A percentile compares a stretch with the other conserved stretches of the same genome.
Conservation (phyloP, 2,797 vertebrate species). For the Falco cherrug region DNA sequence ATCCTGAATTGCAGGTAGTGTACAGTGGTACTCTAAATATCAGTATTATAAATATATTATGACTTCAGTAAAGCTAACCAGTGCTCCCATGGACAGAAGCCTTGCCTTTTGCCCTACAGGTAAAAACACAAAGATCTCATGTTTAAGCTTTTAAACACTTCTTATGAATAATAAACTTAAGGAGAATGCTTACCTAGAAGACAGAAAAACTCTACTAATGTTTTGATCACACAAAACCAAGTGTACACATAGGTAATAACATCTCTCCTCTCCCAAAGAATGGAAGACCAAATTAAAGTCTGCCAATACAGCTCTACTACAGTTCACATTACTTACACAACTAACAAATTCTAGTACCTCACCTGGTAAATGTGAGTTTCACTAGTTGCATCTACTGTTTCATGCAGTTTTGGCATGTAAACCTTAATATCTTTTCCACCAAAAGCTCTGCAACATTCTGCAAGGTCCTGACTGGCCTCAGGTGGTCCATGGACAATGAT, state of each 20-base stretch:
- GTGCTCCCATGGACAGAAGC: neutral
- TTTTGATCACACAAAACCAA: neutral
- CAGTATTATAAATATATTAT: neutral
- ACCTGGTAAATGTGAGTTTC: constrained; percentile 99
- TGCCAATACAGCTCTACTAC: neutral
- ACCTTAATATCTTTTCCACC: constrained; percentile 98
- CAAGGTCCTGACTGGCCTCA: constrained; percentile 93
- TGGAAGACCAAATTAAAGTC: neutral
- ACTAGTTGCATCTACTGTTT: constrained; percentile 96
- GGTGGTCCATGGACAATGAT: constrained; percentile 94
- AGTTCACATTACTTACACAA: neutral
- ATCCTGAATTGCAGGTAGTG: neutral
- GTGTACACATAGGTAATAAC: neutral
- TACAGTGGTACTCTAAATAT: neutral
- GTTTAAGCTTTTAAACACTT: neutral
- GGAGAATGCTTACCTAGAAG: neutral
- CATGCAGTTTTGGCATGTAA: constrained; percentile 95
- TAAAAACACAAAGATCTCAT: neutral
- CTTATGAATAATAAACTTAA: neutral
- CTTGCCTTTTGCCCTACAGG: neutral
- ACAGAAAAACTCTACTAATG: neutral
- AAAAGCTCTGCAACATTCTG: constrained; percentile 95
- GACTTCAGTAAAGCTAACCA: neutral
- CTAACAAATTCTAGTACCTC: neutral
- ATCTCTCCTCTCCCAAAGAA: neutral